Conservation (phyloP, 1,140 invertebrate species). For the Diploscapter pachys region DNA sequence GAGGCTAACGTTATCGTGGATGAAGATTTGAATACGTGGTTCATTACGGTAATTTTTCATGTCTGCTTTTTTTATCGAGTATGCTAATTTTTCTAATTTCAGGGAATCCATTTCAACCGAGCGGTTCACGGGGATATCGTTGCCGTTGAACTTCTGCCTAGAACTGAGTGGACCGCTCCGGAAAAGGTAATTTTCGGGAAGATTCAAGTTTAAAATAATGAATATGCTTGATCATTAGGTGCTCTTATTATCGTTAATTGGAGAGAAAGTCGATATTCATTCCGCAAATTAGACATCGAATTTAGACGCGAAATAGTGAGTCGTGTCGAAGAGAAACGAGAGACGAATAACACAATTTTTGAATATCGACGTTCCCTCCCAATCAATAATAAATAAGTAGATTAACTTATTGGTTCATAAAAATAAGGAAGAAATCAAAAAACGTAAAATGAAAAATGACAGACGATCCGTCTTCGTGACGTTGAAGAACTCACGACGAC, state of each 20-base stretch:
- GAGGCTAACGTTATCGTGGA: conserved; percentile 85
- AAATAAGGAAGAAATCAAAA: not conserved
- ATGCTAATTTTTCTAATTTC: conserved; percentile 4
- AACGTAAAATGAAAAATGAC: not conserved
- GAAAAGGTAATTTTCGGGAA: conserved; percentile 43
- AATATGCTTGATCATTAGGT: not conserved
- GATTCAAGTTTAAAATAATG: not conserved
- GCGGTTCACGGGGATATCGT: conserved; percentile 94
- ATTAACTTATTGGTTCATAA: not conserved
- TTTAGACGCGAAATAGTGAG: no score
- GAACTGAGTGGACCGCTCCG: conserved; percentile 84
- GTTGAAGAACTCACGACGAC: conserved; percentile 26
- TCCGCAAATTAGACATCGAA: no score
- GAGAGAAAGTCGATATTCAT: no score
- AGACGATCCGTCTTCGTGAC: conserved; percentile 49
- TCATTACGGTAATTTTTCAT: conserved; percentile 70
- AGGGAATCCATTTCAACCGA: conserved; percentile 70
- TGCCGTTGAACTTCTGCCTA: conserved; percentile 81
- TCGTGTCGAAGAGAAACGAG: no score
- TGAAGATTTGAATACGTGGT: conserved; percentile 69
- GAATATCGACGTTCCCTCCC: no score
- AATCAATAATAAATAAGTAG: no score
- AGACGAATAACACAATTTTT: no score
- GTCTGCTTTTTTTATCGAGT: conserved; percentile 30
- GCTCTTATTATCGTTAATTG: not conserved